Percentiles rank a stretch among this genome's conserved stretches.
These are phyloP conservation scores for Lasius platythorax DNA, from an alignment of 2,888 invertebrate genomes.

Conservation along the genomic window DNA sequence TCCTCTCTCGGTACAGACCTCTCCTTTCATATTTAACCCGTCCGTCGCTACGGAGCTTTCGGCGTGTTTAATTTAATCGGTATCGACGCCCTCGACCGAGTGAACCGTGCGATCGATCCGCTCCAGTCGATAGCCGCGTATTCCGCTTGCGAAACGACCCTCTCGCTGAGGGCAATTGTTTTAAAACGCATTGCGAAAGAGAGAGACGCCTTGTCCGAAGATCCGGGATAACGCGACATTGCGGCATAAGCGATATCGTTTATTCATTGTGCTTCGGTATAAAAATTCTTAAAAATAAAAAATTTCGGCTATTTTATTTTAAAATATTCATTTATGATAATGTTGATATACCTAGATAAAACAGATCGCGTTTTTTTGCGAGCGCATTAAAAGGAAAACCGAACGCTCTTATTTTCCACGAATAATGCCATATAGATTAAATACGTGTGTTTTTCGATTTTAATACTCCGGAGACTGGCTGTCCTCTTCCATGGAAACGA, in stretches of 20 bases:
- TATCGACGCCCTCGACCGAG: constrained; percentile 82
- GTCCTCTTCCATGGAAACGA: constrained; percentile 66
- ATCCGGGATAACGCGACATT: constrained; percentile 39
- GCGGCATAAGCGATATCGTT: constrained; percentile 10
- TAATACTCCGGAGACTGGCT: constrained; percentile 70
- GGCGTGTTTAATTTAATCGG: constrained; percentile 83
- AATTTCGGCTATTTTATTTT: background rate
- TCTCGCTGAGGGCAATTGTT: constrained; percentile 53
- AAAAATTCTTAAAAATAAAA: background rate
- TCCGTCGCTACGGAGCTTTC: constrained; percentile 75
- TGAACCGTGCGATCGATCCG: constrained; percentile 68
- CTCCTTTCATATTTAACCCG: constrained; percentile 78
- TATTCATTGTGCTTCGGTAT: constrained; percentile 10
- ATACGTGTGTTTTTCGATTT: constrained; percentile 67
- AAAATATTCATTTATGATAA: background rate
- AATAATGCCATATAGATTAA: constrained; percentile 19
- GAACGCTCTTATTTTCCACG: constrained; percentile 63
- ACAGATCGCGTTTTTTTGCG: background rate
- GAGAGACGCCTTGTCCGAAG: constrained; percentile 22
- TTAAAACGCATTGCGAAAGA: constrained; percentile 53
- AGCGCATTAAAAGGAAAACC: constrained; percentile 46
- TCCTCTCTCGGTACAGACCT: constrained; percentile 73
- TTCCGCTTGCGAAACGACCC: constrained; percentile 62
- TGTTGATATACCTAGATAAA: background rate
- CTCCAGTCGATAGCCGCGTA: constrained; percentile 55